Evolutionary conservation across 1,140 invertebrate genomes (phyloP).

Genomic region (Macrosteles quadrilineatus): DNA sequence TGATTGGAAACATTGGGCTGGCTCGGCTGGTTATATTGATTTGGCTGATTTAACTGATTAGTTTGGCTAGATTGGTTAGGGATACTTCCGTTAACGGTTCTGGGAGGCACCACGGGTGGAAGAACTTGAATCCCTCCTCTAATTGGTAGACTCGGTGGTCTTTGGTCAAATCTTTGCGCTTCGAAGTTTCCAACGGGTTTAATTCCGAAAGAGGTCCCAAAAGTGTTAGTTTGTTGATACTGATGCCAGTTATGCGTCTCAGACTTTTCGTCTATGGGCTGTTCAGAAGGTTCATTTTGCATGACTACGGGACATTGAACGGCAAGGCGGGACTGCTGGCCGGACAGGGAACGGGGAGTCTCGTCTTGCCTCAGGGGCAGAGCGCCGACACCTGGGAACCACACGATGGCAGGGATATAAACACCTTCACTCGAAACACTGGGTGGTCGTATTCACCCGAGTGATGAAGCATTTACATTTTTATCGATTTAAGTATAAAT

Average conservation of each 20-base stretch:
- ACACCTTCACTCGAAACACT: slow-evolving; percentile 17
- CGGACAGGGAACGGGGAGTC: slow-evolving; percentile 29
- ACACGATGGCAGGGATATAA: slow-evolving; percentile 38
- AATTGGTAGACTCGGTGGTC: slow-evolving; percentile 10
- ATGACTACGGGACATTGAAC: slow-evolving; percentile 33
- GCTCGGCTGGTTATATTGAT: background rate
- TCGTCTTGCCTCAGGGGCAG: slow-evolving; percentile 44
- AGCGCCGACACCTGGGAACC: slow-evolving; percentile 44
- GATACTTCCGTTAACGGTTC: slow-evolving; percentile 23
- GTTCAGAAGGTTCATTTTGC: slow-evolving; percentile 27
- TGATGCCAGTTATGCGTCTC: slow-evolving; percentile 24
- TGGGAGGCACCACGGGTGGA: slow-evolving; percentile 38
- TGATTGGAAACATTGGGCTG: slow-evolving; percentile 5
- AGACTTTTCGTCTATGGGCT: slow-evolving; percentile 7
- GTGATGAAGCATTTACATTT: no score
- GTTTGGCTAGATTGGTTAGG: background rate
- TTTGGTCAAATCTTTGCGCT: slow-evolving; percentile 7
- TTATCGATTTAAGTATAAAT: no score
- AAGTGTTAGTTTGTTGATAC: slow-evolving; percentile 36
- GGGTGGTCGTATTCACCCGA: no score
- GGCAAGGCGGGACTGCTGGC: slow-evolving; percentile 36
- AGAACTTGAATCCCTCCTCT: slow-evolving; percentile 39
- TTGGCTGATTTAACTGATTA: background rate
- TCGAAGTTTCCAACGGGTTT: slow-evolving; percentile 22
- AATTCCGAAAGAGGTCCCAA: slow-evolving; percentile 19